Percentiles rank a stretch among this genome's conserved stretches.
Evolutionary conservation across 2,888 invertebrate genomes (phyloP).

Genomic region (Glyphotaelius pellucidus): DNA sequence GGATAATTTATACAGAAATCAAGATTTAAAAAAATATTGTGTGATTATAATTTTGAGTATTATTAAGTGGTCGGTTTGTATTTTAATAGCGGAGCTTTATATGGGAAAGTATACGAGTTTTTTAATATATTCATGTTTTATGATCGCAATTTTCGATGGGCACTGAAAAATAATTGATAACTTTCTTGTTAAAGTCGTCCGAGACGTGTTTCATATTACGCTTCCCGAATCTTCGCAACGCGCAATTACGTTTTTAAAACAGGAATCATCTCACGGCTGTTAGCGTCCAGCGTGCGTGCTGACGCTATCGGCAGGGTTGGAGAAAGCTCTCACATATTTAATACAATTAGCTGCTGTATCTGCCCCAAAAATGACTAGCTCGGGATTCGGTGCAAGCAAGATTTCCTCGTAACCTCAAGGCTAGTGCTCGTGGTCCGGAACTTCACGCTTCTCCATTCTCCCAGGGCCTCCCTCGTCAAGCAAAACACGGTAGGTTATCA

Average conservation of each 20-base stretch:
- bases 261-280: slow-evolving; percentile 35
- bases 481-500: no score
- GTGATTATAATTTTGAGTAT: neutral
- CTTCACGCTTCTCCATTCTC: no score
- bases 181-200: slow-evolving; percentile 5
- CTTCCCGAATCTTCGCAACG: slow-evolving; percentile 11
- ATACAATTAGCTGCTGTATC: no score
- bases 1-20: neutral
- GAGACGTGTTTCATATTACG: slow-evolving; percentile 42
- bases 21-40: neutral
- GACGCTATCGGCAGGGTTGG: no score
- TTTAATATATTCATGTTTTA: slow-evolving; percentile 2
- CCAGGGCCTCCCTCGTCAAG: no score
- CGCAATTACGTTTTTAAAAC: slow-evolving; percentile 42
- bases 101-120: neutral
- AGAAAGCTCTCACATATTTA: no score
- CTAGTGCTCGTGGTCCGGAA: no score
- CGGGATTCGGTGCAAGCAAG: no score
- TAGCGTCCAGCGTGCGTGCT: no score
- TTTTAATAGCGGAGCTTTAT: neutral
- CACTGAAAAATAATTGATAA: neutral
- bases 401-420: no score
- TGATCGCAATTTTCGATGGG: neutral
- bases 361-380: no score
- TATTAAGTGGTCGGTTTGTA: neutral